phyloP scores from a whole-genome alignment of 2,888 invertebrate species.

The Aelia acuminata region DNA sequence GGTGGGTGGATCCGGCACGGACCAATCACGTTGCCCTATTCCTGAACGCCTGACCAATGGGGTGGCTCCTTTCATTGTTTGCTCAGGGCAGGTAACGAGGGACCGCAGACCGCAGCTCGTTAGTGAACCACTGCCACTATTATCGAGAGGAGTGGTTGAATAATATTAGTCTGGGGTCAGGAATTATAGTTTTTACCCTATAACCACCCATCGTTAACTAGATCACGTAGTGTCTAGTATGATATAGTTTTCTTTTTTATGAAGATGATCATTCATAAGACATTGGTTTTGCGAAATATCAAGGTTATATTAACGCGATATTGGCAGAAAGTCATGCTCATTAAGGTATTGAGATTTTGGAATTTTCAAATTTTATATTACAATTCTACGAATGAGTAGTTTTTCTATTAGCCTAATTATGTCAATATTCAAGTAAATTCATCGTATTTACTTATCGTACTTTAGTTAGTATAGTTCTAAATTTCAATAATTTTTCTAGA shows the following conservation, averaged over 20 bases:
- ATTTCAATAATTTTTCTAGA: too few species aligned
- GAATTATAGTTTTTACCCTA: background rate
- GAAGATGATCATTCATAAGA: background rate
- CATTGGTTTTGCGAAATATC: background rate
- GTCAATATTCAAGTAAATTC: too few species aligned
- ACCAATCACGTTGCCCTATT: background rate
- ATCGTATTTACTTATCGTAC: too few species aligned
- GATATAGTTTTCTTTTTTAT: background rate
- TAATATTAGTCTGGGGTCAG: background rate
- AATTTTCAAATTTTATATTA: too few species aligned
- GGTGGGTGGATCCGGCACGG: conserved; percentile 5
- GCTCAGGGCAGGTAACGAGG: background rate
- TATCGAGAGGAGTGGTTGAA: background rate
- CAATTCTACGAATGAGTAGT: too few species aligned
- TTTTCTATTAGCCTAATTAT: too few species aligned
- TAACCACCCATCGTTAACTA: conserved; percentile 16
- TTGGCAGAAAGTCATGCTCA: background rate
- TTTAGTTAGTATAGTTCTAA: too few species aligned
- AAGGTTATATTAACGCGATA: background rate
- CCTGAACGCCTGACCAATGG: conserved; percentile 3
- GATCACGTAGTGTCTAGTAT: conserved; percentile 7
- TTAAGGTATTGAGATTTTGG: background rate
- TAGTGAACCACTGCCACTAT: background rate
- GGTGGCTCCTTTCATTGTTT: conserved; percentile 1
- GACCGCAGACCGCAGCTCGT: conserved; percentile 43